Conservation (phyloP, 2,113 vertebrate species). For the Amazona vittata region DNA sequence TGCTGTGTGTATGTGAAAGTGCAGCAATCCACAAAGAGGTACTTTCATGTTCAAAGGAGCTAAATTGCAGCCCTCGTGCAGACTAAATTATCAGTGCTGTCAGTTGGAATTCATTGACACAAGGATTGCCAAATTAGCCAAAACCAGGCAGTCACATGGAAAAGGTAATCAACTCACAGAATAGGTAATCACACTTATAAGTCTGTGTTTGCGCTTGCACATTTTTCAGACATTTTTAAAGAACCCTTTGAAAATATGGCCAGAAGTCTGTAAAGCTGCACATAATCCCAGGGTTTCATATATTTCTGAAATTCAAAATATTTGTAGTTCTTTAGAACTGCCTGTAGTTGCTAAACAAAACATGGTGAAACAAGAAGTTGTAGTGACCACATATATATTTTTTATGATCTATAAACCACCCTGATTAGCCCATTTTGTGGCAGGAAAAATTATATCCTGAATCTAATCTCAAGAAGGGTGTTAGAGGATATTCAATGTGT, state of each 20-base stretch:
- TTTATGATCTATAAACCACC: background rate
- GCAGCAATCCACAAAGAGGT: background rate
- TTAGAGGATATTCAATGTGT: background rate
- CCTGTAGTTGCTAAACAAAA: background rate
- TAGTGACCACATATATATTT: background rate
- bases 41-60: slow-evolving; percentile 4
- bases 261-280: background rate
- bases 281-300: background rate
- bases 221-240: background rate
- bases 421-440: background rate
- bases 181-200: slow-evolving; percentile 22
- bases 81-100: slow-evolving; percentile 10
- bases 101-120: background rate
- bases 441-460: background rate
- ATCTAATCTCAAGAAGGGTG: background rate
- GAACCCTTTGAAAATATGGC: background rate
- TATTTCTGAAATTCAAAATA: background rate
- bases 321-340: background rate
- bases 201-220: background rate
- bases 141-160: background rate
- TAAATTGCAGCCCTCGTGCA: background rate
- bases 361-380: background rate
- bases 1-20: background rate
- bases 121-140: slow-evolving; percentile 38
- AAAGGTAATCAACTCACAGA: slow-evolving; percentile 45